A percentile compares a stretch with the other conserved stretches of the same genome.
These are phyloP conservation scores for Acronicta leporina DNA, from an alignment of 2,888 invertebrate genomes.

Conservation along the genomic window DNA sequence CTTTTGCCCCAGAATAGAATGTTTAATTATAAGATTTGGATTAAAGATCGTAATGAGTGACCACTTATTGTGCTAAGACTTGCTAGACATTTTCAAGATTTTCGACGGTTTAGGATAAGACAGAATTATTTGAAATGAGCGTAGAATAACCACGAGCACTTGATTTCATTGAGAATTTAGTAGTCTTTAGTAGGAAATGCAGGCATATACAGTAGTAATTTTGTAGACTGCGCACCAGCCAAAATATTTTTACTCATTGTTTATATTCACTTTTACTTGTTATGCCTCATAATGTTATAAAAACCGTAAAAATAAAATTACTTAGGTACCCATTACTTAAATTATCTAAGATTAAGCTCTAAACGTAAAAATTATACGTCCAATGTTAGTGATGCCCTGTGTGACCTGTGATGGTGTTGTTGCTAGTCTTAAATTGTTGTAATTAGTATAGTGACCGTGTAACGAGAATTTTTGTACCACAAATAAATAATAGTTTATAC, in stretches of 20 bases:
- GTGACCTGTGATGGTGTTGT: constrained; percentile 37
- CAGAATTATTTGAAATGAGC: constrained; percentile 20
- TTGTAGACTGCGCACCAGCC: constrained; percentile 79
- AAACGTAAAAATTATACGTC: constrained; percentile 20
- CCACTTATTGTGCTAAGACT: constrained; percentile 6
- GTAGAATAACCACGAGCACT: constrained; percentile 33
- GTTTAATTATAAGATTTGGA: constrained; percentile 18
- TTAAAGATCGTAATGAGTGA: constrained; percentile 23
- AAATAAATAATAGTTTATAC: constrained; percentile 68
- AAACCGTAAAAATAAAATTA: constrained; percentile 41
- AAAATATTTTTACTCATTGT: constrained; percentile 64
- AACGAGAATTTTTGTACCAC: constrained; percentile 72
- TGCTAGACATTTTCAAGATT: constrained; percentile 20
- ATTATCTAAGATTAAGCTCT: constrained; percentile 24
- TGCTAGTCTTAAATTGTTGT: constrained; percentile 57
- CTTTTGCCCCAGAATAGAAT: constrained; percentile 43
- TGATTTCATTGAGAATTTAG: constrained; percentile 29
- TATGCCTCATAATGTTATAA: constrained; percentile 38
- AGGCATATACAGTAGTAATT: constrained; percentile 43
- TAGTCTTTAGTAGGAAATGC: constrained; percentile 30
- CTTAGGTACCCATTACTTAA: constrained; percentile 25
- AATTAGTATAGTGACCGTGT: constrained; percentile 58
- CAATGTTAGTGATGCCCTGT: constrained; percentile 24
- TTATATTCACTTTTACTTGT: constrained; percentile 36
- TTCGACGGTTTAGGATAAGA: constrained; percentile 22